Base-by-base conservation (phyloP, 2,113 vertebrate species). In the Hippocampus barbouri region DNA sequence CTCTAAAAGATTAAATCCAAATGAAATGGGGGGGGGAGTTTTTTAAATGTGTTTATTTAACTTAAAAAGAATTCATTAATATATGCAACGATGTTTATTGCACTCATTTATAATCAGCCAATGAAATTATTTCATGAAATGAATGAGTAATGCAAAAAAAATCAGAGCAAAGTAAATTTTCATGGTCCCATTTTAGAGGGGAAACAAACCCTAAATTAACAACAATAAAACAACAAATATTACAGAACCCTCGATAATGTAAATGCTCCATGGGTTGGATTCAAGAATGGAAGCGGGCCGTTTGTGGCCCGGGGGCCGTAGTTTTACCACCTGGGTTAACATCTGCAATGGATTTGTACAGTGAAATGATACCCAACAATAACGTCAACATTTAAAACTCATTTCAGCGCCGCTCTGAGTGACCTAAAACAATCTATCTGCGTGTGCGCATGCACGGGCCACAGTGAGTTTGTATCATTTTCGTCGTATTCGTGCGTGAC, bases 321-420 rank as follows among this genome's bases (percentile, higher is more conserved):
- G 27, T 34, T 34, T 61, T 30, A 2, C 59, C 59, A 59, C 56
- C 56, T 0, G 23, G 0, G 25, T 12, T 47, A 87, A 89, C 88
- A 89, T 91, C 90, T 91, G 86, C 79, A 79, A 86, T 71, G 82
- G 75, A 88, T 91, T 91, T 88, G 85, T 91, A 90, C 87, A 89
- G 86, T 88, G 81, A 89, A 83, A 90, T 89, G 88, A 91, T 89
- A 87, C 85, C 79, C 86, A 85, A 89, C 89, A 90, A 90, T 89
- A 88, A 90, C 86, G 85, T 82, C 78, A 90, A 89, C 90, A 89
- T 90, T 91, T 86, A 85, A 90, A 90, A 91, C 88, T 89, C 72
- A 89, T 90, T 91, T 87, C 70, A 68, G 75, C 85, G 80, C 80
- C 84, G 83, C 86, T 89, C 80, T 73, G 79, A 79, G 79, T 83